Percentiles rank a stretch among this genome's conserved stretches.
phyloP scores from a whole-genome alignment of 2,888 invertebrate species.

The Microplitis deprimator region DNA sequence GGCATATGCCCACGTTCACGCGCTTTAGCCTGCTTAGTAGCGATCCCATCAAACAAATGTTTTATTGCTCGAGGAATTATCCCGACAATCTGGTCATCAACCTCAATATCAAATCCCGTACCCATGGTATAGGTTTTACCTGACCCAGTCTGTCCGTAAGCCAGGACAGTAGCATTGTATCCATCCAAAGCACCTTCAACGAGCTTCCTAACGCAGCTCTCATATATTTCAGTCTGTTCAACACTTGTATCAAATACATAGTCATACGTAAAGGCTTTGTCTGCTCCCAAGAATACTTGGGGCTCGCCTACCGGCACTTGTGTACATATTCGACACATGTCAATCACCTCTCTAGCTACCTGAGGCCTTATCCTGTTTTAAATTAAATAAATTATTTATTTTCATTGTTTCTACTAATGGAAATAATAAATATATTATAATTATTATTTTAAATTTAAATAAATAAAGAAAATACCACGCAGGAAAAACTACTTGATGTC shows the following conservation, averaged over 20 bases:
- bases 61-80: conserved; percentile 97
- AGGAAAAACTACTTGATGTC: too few species aligned
- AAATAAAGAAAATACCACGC: too few species aligned
- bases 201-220: conserved; percentile 85
- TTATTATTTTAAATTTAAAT: too few species aligned
- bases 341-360: conserved; percentile 91
- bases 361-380: conserved; percentile 91
- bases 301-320: conserved; percentile 91
- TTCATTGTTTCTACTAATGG: neutral
- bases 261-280: conserved; percentile 97
- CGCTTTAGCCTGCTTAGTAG: conserved; percentile 74
- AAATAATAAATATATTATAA: neutral
- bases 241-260: conserved; percentile 90
- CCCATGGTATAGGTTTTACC: conserved; percentile 99
- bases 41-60: conserved; percentile 90
- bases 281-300: conserved; percentile 91
- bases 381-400: neutral
- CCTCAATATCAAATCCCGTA: conserved; percentile 89
- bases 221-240: conserved; percentile 85
- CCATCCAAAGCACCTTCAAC: conserved; percentile 95
- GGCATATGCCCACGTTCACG: conserved; percentile 79
- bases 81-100: conserved; percentile 74
- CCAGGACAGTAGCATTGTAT: conserved; percentile 97
- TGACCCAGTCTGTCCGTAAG: conserved; percentile 89
- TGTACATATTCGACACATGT: conserved; percentile 95